Conservation (phyloP, 2,888 invertebrate species). For the Temnothorax rugatulus region DNA sequence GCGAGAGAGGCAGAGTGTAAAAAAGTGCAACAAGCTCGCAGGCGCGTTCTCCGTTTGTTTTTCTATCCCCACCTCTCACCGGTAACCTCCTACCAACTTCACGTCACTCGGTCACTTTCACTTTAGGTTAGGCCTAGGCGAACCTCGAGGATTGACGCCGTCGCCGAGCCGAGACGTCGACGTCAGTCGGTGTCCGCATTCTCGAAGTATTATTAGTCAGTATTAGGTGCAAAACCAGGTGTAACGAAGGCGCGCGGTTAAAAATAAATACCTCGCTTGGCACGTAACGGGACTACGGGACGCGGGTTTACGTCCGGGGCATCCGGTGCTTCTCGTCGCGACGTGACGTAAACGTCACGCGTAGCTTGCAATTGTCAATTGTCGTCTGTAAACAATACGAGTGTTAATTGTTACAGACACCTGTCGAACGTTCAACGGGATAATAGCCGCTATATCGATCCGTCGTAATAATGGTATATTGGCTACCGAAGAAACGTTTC, state of each 20-base stretch:
- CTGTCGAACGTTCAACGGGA: not conserved
- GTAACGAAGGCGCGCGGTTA: not conserved
- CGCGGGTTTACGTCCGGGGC: too few relatives aligned
- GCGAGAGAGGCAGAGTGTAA: not conserved
- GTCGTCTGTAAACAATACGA: not conserved
- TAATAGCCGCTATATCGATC: not conserved
- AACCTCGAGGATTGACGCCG: not conserved
- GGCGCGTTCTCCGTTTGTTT: not conserved
- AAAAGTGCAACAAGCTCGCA: not conserved
- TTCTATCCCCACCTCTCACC: not conserved
- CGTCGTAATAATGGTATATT: conserved; percentile 80
- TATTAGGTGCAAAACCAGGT: not conserved
- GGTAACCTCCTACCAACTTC: not conserved
- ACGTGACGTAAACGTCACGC: not conserved
- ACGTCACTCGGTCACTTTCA: not conserved
- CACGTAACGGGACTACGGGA: too few relatives aligned
- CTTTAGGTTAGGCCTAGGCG: not conserved
- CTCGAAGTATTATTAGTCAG: not conserved
- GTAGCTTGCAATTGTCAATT: not conserved
- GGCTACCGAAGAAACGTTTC: conserved; percentile 81
- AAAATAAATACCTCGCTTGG: not conserved
- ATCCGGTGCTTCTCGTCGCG: not conserved
- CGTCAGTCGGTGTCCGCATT: not conserved
- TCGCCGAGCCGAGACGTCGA: not conserved
- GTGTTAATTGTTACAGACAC: conserved; percentile 1